Conservation (phyloP, 2,797 vertebrate genomes). For the Sternarchorhynchus goeldii region DNA sequence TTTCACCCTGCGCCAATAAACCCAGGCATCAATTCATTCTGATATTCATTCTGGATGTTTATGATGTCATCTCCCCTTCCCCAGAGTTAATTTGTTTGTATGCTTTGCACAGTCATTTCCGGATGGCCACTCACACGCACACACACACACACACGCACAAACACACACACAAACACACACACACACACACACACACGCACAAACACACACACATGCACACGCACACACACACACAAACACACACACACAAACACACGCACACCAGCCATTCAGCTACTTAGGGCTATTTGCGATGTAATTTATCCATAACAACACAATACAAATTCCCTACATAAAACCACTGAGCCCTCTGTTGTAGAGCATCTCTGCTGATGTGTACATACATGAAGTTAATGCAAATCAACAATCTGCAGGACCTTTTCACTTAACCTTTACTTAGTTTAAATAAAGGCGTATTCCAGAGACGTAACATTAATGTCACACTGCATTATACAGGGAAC, state of each 20-base stretch:
- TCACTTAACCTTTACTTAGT: too few relatives aligned
- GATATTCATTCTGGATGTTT: slow-evolving; percentile 27
- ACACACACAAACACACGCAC: slow-evolving; percentile 24
- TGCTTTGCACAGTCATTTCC: slow-evolving; percentile 51
- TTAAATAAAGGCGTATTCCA: too few relatives aligned
- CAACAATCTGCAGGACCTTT: too few relatives aligned
- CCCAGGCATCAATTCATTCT: slow-evolving; percentile 32
- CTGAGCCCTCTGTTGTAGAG: too few relatives aligned
- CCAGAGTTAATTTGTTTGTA: slow-evolving; percentile 48
- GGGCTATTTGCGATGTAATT: slow-evolving; percentile 12
- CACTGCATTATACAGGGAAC: too few relatives aligned
- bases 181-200: too few relatives aligned
- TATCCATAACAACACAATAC: background rate
- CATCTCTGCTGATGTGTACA: background rate
- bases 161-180: too few relatives aligned
- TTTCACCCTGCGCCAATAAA: background rate
- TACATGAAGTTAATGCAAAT: too few relatives aligned
- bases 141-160: too few relatives aligned
- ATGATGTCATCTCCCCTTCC: slow-evolving; percentile 52
- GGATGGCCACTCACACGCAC: slow-evolving; percentile 2
- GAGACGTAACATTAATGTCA: too few relatives aligned
- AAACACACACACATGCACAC: too few relatives aligned
- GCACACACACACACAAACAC: slow-evolving; percentile 13
- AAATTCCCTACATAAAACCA: background rate
- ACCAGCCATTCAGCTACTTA: background rate